Evolutionary conservation across 2,797 vertebrate genomes (phyloP).

Genomic region (Tragopan temminckii): DNA sequence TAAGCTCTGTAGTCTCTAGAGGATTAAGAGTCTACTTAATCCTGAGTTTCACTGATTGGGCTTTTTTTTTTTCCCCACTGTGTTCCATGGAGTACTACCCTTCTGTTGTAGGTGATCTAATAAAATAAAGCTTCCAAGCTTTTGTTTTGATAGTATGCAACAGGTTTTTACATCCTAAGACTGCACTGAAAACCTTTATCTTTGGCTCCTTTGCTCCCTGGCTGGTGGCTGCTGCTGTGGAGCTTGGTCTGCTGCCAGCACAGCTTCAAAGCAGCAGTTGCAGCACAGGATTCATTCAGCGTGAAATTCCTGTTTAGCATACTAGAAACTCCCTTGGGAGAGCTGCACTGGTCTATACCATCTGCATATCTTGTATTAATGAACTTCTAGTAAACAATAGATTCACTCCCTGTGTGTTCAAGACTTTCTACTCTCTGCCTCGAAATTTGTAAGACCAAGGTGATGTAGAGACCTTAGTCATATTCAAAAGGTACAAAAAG

Average conservation of each 20-base stretch:
- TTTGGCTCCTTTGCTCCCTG: conserved; percentile 2
- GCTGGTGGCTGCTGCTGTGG: not conserved
- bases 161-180: not conserved
- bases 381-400: not conserved
- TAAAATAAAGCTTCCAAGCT: not conserved
- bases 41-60: not conserved
- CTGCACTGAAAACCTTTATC: not conserved
- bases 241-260: conserved; percentile 16
- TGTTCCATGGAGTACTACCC: not conserved
- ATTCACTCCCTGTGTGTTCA: not conserved
- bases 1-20: not conserved
- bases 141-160: not conserved
- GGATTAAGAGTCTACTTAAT: not conserved
- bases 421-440: not conserved
- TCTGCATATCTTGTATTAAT: not conserved
- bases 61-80: not conserved
- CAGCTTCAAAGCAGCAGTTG: conserved; percentile 37
- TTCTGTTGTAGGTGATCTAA: not conserved
- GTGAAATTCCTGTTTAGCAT: not conserved
- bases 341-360: not conserved
- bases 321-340: not conserved
- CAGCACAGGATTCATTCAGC: not conserved
- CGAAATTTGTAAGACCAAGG: not conserved
- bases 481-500: not conserved
- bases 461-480: not conserved